Evolutionary conservation across 2,888 invertebrate species (phyloP).

Genomic region (Litoditis marina): DNA sequence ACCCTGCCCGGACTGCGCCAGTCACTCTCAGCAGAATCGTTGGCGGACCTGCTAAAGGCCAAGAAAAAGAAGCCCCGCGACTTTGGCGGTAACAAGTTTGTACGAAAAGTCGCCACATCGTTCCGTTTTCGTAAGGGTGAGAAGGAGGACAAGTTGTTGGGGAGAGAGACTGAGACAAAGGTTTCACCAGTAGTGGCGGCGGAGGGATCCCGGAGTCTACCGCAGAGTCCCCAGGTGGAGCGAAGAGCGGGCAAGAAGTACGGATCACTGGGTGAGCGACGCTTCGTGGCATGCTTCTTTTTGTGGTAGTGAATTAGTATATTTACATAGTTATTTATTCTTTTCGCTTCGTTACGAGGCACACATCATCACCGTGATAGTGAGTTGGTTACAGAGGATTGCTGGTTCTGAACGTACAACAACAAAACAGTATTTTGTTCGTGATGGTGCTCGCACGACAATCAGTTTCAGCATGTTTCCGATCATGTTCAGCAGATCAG

Average conservation of each 20-base stretch:
- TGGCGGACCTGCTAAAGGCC: slow-evolving; percentile 13
- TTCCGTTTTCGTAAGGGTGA: slow-evolving; percentile 33
- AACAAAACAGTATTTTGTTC: no score
- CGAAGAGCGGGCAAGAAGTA: slow-evolving; percentile 18
- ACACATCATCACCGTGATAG: no score
- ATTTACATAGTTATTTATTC: no score
- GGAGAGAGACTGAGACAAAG: slow-evolving; percentile 9
- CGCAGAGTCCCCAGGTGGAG: slow-evolving; percentile 35
- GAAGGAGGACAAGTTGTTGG: slow-evolving; percentile 13
- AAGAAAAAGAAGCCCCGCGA: slow-evolving; percentile 18
- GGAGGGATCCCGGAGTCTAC: slow-evolving; percentile 26
- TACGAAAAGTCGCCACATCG: slow-evolving; percentile 39
- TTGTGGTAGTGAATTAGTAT: no score
- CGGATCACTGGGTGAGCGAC: no score
- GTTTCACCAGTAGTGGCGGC: slow-evolving; percentile 20
- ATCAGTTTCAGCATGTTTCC: no score
- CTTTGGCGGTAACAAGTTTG: slow-evolving; percentile 23
- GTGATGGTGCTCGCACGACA: no score
- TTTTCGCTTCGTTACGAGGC: no score
- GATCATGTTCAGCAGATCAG: no score
- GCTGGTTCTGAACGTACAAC: no score
- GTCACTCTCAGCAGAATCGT: slow-evolving; percentile 27
- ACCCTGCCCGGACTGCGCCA: slow-evolving; percentile 17
- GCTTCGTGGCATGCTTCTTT: no score
- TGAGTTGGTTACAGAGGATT: no score